Conservation (phyloP, 2,113 vertebrate species). For the Pelusios castaneus region DNA sequence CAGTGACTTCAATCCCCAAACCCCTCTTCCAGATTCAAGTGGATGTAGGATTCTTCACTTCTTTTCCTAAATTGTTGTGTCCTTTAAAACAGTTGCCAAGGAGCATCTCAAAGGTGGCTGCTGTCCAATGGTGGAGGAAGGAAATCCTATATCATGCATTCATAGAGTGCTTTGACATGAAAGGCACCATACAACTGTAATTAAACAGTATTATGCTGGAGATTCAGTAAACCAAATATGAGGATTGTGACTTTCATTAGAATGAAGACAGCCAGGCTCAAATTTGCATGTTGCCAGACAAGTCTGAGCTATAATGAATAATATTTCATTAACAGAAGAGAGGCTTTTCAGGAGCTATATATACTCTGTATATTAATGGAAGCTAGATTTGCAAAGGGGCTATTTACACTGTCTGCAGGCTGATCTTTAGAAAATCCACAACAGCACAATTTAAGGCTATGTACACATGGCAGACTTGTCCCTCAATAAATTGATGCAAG, state of each 20-base stretch:
- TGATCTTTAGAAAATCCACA: not conserved
- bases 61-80: not conserved
- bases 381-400: not conserved
- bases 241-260: not conserved
- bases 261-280: not conserved
- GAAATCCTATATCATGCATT: not conserved
- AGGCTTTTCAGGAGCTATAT: not conserved
- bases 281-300: not conserved
- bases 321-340: not conserved
- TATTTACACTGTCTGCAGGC: not conserved
- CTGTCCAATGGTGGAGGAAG: not conserved
- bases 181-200: not conserved
- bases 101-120: not conserved
- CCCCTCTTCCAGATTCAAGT: not conserved
- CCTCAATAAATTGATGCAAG: no score
- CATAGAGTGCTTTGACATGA: not conserved
- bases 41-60: not conserved
- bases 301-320: not conserved
- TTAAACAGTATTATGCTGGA: not conserved
- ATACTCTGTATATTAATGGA: not conserved
- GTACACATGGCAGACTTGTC: no score
- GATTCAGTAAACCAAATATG: not conserved
- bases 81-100: not conserved
- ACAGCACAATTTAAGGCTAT: not conserved
- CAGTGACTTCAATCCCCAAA: not conserved